Conservation (phyloP, 2,797 vertebrate species). For the Huso huso region DNA sequence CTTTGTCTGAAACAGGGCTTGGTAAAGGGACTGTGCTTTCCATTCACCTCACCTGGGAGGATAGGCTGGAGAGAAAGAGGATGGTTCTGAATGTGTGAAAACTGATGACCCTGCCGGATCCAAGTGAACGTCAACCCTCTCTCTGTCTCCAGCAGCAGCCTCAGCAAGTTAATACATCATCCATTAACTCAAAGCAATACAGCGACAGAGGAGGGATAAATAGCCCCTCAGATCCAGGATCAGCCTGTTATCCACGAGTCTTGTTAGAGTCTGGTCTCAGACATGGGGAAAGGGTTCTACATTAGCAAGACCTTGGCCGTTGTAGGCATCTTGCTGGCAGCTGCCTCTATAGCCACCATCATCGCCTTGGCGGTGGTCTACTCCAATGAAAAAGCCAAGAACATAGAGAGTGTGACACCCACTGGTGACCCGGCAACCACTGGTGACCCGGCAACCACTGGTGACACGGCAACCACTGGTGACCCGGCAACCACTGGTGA, state of each 20-base stretch:
- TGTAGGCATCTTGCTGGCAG: constrained; percentile 47
- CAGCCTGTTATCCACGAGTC: constrained; percentile 12
- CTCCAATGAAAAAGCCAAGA: constrained; percentile 63
- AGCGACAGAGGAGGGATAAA: constrained; percentile 26
- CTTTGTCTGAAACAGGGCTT: no score
- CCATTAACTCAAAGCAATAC: constrained; percentile 32
- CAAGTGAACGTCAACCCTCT: background rate
- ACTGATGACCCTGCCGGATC: constrained; percentile 6
- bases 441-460: constrained; percentile 16
- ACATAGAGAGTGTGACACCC: constrained; percentile 13
- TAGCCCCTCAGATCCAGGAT: constrained; percentile 21
- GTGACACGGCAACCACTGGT: constrained; percentile 41
- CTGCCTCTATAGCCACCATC: constrained; percentile 63
- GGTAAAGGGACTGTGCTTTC: no score
- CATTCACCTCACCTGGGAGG: no score
- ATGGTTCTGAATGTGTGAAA: no score
- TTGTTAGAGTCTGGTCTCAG: background rate
- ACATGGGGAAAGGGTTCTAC: constrained; percentile 82
- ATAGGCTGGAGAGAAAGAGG: no score
- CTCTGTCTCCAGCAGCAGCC: background rate
- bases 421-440: constrained; percentile 7
- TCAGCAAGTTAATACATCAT: constrained; percentile 41
- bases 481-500: no score
- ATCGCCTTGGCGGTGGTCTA: constrained; percentile 77
- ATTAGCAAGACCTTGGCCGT: constrained; percentile 69